phyloP scores from a whole-genome alignment of 2,113 vertebrate species.

The Alaudala cheleensis region DNA sequence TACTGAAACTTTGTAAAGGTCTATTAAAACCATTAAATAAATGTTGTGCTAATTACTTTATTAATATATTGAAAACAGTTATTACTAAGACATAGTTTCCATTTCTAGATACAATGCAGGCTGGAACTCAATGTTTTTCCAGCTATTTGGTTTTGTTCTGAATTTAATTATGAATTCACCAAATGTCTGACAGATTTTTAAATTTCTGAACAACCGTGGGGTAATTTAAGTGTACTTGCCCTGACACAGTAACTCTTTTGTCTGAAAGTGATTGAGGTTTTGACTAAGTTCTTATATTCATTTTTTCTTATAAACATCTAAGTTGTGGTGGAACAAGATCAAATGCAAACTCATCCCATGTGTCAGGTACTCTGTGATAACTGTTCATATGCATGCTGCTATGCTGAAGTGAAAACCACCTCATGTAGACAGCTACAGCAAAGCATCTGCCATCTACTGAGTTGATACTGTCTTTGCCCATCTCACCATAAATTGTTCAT shows the following conservation, averaged over 20 bases:
- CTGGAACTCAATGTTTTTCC: not conserved
- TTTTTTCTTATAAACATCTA: not conserved
- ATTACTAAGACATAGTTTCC: not conserved
- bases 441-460: not conserved
- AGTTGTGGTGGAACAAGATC: not conserved
- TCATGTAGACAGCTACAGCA: not conserved
- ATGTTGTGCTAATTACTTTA: not conserved
- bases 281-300: not conserved
- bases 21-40: not conserved
- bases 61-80: not conserved
- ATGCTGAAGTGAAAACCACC: not conserved
- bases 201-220: not conserved
- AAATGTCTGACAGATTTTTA: not conserved
- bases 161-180: not conserved
- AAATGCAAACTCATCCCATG: not conserved
- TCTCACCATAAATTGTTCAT: conserved; percentile 1
- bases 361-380: not conserved
- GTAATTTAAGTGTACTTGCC: not conserved
- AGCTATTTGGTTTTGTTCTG: not conserved
- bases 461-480: not conserved
- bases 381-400: not conserved
- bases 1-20: not conserved
- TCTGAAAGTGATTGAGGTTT: not conserved
- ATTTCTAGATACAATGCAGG: not conserved
- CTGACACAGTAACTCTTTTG: not conserved